A percentile compares a stretch with the other conserved stretches of the same genome.
Conservation (phyloP, 2,113 vertebrate species). For the Pteruthius melanotis region DNA sequence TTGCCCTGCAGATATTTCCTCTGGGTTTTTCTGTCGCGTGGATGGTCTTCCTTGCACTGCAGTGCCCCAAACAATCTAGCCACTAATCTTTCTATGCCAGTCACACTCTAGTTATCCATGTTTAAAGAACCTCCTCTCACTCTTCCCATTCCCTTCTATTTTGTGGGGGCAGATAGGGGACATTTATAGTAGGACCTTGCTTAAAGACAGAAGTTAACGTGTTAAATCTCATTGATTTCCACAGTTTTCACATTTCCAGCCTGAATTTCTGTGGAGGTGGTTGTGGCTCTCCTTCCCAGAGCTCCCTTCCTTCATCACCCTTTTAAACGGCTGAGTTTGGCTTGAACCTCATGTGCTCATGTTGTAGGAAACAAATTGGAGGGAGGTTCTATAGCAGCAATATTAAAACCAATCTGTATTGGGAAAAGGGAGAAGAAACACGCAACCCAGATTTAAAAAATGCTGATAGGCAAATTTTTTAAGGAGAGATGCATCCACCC, state of each 20-base stretch:
- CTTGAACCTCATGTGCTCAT: background rate
- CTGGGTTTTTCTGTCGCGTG: background rate
- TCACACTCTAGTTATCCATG: background rate
- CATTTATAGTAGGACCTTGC: background rate
- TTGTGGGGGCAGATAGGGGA: rapidly evolving
- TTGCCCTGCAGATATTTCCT: background rate
- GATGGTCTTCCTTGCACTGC: background rate
- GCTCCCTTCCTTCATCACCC: background rate
- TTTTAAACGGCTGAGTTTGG: background rate
- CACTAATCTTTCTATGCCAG: background rate
- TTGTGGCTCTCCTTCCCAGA: background rate
- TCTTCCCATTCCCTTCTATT: rapidly evolving
- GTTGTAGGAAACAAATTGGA: background rate
- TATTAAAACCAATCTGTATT: background rate
- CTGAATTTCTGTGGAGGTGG: background rate
- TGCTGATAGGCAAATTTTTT: background rate
- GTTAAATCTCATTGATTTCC: background rate
- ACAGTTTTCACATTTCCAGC: background rate
- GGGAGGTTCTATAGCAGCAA: background rate
- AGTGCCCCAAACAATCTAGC: background rate
- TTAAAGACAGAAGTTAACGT: background rate
- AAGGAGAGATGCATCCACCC: rapidly evolving
- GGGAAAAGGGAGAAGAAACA: background rate
- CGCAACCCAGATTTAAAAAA: background rate
- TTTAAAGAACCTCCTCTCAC: background rate